Evolutionary conservation across 2,113 vertebrate genomes (phyloP).

Genomic region (Dolichallabes microphthalmus): DNA sequence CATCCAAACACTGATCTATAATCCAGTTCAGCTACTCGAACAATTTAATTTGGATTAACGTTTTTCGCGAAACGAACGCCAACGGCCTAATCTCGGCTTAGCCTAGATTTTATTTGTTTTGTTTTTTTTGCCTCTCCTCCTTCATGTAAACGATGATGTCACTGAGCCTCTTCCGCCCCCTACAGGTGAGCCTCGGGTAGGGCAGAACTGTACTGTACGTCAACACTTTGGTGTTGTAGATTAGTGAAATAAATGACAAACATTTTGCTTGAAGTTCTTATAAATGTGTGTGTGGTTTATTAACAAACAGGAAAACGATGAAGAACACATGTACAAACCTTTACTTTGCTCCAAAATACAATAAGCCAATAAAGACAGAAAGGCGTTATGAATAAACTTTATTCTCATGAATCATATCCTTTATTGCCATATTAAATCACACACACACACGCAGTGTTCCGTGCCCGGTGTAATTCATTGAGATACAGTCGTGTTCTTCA

Average conservation of each 20-base stretch:
- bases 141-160: neutral
- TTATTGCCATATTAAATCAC: neutral
- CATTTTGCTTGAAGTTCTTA: neutral
- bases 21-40: conserved; percentile 48
- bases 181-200: neutral
- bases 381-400: neutral
- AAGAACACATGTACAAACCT: neutral
- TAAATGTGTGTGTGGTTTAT: neutral
- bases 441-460: neutral
- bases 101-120: conserved; percentile 34
- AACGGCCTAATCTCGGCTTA: conserved; percentile 52
- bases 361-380: neutral
- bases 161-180: conserved; percentile 27
- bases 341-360: neutral
- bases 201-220: too few relatives aligned
- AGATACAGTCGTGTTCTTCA: neutral
- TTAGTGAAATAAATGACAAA: neutral
- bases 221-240: too few relatives aligned
- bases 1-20: conserved; percentile 41
- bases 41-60: conserved; percentile 54
- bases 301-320: neutral
- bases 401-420: neutral
- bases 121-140: neutral
- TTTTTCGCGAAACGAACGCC: conserved; percentile 48
- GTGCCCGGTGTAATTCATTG: neutral